phyloP scores from a whole-genome alignment of 2,797 vertebrate species.

The Phrynocephalus vlangalii region DNA sequence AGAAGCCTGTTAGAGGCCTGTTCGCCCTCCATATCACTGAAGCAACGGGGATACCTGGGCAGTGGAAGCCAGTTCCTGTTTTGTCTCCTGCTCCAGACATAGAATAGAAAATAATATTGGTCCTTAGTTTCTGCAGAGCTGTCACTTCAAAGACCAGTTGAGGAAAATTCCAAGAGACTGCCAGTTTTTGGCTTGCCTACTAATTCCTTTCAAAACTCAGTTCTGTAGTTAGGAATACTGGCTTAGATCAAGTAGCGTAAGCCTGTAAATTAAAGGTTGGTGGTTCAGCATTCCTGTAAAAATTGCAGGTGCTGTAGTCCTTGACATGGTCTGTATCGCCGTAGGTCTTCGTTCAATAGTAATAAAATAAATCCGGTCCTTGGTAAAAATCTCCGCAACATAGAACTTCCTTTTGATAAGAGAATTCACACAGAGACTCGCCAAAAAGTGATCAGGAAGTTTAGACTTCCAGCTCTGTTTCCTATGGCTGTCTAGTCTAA shows the following conservation, averaged over 20 bases:
- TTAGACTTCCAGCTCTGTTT: constrained; percentile 16
- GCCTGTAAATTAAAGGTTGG: not conserved
- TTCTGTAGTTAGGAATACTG: not conserved
- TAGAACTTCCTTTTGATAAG: constrained; percentile 10
- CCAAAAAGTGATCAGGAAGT: constrained; percentile 30
- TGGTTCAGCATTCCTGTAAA: not conserved
- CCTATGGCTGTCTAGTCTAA: constrained; percentile 11
- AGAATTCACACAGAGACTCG: not conserved
- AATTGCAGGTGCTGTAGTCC: not conserved
- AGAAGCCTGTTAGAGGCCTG: too few species aligned
- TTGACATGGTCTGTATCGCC: not conserved
- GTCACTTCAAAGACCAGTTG: not conserved
- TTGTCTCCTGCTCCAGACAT: not conserved
- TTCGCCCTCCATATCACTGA: not conserved
- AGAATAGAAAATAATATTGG: not conserved
- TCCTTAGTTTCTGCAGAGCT: not conserved
- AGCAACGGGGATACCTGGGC: not conserved
- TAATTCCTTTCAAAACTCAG: not conserved
- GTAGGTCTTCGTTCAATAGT: not conserved
- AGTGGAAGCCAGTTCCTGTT: not conserved
- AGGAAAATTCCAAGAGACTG: not conserved
- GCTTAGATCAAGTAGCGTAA: not conserved
- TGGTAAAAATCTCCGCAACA: not conserved
- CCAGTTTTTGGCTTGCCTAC: not conserved
- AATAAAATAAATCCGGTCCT: not conserved